Evolutionary conservation across 2,888 invertebrate genomes (phyloP).

Genomic region (Agonum fuliginosum): DNA sequence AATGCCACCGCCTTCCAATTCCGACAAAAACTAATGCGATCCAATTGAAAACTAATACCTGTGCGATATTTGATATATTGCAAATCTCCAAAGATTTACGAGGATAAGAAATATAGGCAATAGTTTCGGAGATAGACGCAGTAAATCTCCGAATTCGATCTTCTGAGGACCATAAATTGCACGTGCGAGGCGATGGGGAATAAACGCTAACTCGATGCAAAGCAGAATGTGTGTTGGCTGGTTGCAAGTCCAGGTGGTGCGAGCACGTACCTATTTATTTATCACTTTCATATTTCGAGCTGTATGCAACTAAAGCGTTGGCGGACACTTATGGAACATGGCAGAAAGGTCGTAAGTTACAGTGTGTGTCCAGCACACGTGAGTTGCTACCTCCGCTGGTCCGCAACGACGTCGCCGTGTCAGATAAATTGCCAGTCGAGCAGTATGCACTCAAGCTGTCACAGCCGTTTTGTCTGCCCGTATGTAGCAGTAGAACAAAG

Average conservation of each 20-base stretch:
- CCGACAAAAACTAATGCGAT: constrained; percentile 69
- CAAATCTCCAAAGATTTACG: constrained; percentile 70
- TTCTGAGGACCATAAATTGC: constrained; percentile 73
- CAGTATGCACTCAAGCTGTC: constrained; percentile 62
- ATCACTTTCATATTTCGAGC: constrained; percentile 68
- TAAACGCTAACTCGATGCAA: constrained; percentile 69
- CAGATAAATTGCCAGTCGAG: constrained; percentile 62
- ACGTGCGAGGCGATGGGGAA: constrained; percentile 72
- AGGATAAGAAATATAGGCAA: constrained; percentile 72
- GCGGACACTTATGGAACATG: constrained; percentile 60
- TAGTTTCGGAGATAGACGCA: constrained; percentile 72
- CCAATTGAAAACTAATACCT: constrained; percentile 68
- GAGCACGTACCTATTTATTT: constrained; percentile 69
- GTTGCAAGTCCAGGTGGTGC: constrained; percentile 63
- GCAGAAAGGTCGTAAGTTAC: constrained; percentile 60
- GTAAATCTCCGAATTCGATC: constrained; percentile 73
- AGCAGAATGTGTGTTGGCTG: constrained; percentile 66
- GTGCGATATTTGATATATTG: constrained; percentile 71
- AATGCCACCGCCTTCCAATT: constrained; percentile 61
- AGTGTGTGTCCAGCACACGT: constrained; percentile 61
- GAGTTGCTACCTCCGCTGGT: constrained; percentile 3
- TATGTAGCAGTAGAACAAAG: constrained; percentile 18
- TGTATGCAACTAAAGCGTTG: constrained; percentile 14
- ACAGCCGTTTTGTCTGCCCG: constrained; percentile 55
- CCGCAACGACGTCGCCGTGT: constrained; percentile 22